These are phyloP conservation scores for Halictus rubicundus DNA, from an alignment of 1,140 invertebrate species.

Conservation along the genomic window DNA sequence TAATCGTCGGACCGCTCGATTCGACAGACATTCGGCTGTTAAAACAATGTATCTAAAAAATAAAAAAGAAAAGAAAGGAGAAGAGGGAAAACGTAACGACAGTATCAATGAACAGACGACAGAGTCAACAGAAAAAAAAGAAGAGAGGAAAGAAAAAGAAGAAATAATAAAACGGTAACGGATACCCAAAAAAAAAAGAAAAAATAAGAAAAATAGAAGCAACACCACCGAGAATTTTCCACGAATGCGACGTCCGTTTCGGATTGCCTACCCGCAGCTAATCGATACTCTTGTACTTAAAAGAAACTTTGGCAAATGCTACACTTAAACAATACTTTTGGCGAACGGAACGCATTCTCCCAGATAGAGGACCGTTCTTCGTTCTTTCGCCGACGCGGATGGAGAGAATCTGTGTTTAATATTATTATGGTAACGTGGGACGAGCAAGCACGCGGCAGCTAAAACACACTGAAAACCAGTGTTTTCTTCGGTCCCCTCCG, in stretches of 20 bases:
- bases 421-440: conserved; percentile 40
- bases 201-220: not conserved
- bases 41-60: conserved; percentile 17
- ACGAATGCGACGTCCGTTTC: not conserved
- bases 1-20: conserved; percentile 70
- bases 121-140: not conserved
- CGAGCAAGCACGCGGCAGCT: not conserved
- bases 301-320: conserved; percentile 66
- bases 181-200: not conserved
- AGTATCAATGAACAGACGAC: not conserved
- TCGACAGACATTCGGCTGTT: conserved; percentile 35
- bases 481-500: conserved; percentile 11
- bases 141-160: too few species aligned
- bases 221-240: conserved; percentile 11
- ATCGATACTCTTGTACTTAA: conserved; percentile 47
- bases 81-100: conserved; percentile 22
- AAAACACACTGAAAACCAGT: not conserved
- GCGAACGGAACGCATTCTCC: conserved; percentile 35
- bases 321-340: conserved; percentile 54
- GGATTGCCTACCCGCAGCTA: not conserved
- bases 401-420: conserved; percentile 12
- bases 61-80: conserved; percentile 6
- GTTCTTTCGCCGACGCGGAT: conserved; percentile 9
- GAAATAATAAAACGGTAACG: conserved; percentile 17
- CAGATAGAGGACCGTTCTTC: not conserved